phyloP scores from a whole-genome alignment of 1,140 invertebrate species.

The Tetranychus urticae region DNA sequence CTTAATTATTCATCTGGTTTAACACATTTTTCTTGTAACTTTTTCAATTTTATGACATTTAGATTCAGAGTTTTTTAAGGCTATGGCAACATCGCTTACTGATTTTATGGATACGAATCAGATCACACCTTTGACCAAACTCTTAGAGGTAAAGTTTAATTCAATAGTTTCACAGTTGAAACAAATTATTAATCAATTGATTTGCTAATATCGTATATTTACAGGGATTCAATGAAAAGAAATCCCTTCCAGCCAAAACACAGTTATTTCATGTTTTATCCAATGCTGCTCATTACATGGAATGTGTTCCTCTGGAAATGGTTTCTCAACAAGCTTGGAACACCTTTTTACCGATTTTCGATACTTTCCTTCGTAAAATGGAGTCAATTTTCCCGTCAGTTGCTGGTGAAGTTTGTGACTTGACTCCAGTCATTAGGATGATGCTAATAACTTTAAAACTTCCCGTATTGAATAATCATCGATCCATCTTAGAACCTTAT shows the following conservation, averaged over 20 bases:
- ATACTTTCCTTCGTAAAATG: conserved; percentile 56
- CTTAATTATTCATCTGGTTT: too few relatives aligned
- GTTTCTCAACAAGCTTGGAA: conserved; percentile 33
- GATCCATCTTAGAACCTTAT: conserved; percentile 69
- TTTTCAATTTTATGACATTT: conserved; percentile 7
- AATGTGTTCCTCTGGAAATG: conserved; percentile 57
- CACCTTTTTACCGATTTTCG: conserved; percentile 51
- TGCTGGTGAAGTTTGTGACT: conserved; percentile 34
- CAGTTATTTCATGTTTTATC: conserved; percentile 41
- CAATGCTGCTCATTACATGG: conserved; percentile 78
- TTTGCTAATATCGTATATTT: conserved; percentile 13
- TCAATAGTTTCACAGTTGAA: background rate
- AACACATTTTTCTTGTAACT: too few relatives aligned
- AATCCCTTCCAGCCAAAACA: conserved; percentile 48
- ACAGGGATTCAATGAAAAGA: conserved; percentile 59
- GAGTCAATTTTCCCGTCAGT: conserved; percentile 37
- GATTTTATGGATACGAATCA: conserved; percentile 93
- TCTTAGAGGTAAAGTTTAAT: conserved; percentile 46
- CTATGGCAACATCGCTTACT: conserved; percentile 66
- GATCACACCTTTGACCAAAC: conserved; percentile 64
- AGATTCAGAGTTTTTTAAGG: conserved; percentile 64
- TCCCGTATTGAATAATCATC: conserved; percentile 17
- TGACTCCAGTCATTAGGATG: conserved; percentile 50
- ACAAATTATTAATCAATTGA: background rate
- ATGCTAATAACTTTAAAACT: conserved; percentile 53